These are phyloP conservation scores for Perognathus longimembris DNA, from an alignment of 2,113 vertebrate genomes.

Conservation along the genomic window DNA sequence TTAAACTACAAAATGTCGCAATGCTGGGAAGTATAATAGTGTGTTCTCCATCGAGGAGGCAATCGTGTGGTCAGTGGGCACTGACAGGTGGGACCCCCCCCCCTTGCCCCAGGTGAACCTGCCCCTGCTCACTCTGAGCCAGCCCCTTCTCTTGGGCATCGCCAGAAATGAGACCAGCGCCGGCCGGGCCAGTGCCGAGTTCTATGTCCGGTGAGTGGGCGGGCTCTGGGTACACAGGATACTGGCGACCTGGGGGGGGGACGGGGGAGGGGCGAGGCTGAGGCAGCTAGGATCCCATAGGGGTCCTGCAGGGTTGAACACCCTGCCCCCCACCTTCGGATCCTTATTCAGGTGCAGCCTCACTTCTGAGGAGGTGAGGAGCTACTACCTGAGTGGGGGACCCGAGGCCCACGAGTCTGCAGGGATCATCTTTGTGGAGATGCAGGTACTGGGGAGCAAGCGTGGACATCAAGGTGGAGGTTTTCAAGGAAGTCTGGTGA, in stretches of 20 bases:
- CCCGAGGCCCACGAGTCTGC: constrained; percentile 93
- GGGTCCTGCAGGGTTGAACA: not conserved
- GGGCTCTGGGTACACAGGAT: not conserved
- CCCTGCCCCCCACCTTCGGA: not conserved
- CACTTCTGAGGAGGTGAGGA: constrained; percentile 89
- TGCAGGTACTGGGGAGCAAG: constrained; percentile 80
- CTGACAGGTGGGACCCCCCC: constrained; percentile 19
- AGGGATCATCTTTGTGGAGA: constrained; percentile 89
- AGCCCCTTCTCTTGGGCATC: constrained; percentile 91
- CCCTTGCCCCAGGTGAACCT: constrained; percentile 90
- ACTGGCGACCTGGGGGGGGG: not conserved
- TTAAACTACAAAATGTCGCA: not conserved
- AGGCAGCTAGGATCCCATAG: not conserved
- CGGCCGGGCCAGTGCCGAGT: constrained; percentile 92
- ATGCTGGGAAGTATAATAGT: not conserved
- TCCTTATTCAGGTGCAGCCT: constrained; percentile 88
- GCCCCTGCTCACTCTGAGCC: constrained; percentile 86
- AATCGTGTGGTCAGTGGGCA: not conserved
- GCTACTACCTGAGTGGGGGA: constrained; percentile 90
- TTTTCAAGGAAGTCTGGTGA: not conserved
- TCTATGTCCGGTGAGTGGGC: constrained; percentile 89
- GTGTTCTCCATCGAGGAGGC: not conserved
- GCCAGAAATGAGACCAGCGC: constrained; percentile 93
- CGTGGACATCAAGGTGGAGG: constrained; percentile 70
- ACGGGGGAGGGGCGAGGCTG: not conserved